Conservation (phyloP, 2,113 vertebrate genomes). For the Tenebrosternarchus preto region DNA sequence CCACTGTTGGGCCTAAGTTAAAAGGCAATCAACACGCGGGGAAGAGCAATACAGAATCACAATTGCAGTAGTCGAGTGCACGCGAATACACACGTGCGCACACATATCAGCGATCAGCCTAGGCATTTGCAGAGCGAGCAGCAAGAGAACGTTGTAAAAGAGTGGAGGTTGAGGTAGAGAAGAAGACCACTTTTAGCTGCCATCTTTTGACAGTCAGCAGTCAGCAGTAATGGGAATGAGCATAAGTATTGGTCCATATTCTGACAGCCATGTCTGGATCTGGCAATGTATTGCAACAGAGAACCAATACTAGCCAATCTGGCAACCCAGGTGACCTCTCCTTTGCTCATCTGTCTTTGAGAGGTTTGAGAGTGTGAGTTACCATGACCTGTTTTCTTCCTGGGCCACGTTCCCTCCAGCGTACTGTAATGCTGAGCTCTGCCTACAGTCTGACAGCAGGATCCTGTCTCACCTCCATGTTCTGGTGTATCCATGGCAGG, state of each 20-base stretch:
- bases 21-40: background rate
- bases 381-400: background rate
- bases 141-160: constrained; percentile 7
- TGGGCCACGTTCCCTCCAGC: too few relatives aligned
- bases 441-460: too few relatives aligned
- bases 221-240: background rate
- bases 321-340: background rate
- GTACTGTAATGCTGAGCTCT: background rate
- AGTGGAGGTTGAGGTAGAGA: background rate
- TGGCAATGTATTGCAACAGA: too few relatives aligned
- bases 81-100: background rate
- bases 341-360: background rate
- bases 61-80: constrained; percentile 27
- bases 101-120: constrained; percentile 13
- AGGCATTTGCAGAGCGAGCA: constrained; percentile 3
- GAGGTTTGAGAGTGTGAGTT: background rate
- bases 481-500: constrained; percentile 83
- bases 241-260: too few relatives aligned
- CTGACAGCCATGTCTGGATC: too few relatives aligned
- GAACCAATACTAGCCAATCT: background rate
- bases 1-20: background rate
- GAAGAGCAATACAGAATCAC: constrained; percentile 10
- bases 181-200: constrained; percentile 23
- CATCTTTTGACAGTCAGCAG: constrained; percentile 10
- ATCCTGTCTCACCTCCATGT: constrained; percentile 78